Evolutionary conservation across 1,140 invertebrate genomes (phyloP), one percentile per base, ranked within the genome.

Genomic region (Teleopsis dalmanni): DNA sequence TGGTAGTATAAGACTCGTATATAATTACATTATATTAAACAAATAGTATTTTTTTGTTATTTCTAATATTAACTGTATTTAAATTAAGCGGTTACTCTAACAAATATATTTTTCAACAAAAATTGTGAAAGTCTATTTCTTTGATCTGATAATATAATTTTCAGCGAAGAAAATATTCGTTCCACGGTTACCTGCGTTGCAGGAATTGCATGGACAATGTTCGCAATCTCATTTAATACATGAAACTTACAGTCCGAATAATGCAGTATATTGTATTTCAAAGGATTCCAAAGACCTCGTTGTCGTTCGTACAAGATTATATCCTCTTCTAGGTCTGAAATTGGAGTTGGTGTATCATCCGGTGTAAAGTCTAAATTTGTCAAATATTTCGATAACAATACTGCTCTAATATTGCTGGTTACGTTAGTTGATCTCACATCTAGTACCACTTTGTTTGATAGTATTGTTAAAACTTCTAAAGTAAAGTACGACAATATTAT

Each of bases 291-390:
- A n/a, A 43, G n/a, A n/a, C 41, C 31, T 1, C 25, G 41, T 4
- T 43, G 41, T 3, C 25, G 41, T 29, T 43, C 41, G n/a, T 43
- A 43, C 16, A 43, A n/a, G 27, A 27, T 19, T 8, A 43, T 43
- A 21, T 43, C 41, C 13, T 13, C 9, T 10, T 43, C 41, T 43
- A 43, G 31, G n/a, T 31, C 27, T 6, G 41, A 31, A 19, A 31
- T 18, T 11, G 25, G 7, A 3, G 41, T 11, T 4, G 18, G 1
- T 10, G 26, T 18, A 18, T 25, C 2, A 11, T 43, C 41, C 11
- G 10, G n/a, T n/a, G n/a, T n/a, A n/a, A n/a, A n/a, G 31, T 43
- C 41, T 43, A 43, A 29, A 43, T 43, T 43, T 43, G 27, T 16
- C 31, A 43, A 21, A 43, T 14, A 43, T 18, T 43, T 27, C 9